Evolutionary conservation across 2,113 vertebrate species (phyloP).

Genomic region (Apistogramma diplotaenia): DNA sequence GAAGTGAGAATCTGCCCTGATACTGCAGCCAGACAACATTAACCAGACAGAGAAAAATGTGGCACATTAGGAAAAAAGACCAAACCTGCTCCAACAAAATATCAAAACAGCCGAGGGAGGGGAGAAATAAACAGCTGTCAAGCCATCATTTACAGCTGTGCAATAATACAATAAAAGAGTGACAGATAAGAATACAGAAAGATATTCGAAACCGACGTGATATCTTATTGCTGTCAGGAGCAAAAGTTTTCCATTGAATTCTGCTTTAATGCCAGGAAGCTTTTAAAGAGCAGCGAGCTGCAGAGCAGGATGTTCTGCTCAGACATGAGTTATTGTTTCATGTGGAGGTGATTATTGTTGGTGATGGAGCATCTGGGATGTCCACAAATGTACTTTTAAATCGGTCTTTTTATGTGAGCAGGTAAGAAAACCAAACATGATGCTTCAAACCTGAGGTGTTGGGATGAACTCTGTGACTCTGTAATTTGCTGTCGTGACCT

Average conservation of each 20-base stretch:
- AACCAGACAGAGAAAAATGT: not conserved
- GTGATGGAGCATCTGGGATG: not conserved
- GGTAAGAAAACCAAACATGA: not conserved
- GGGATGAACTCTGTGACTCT: too few species aligned
- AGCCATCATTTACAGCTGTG: not conserved
- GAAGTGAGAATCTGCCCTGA: not conserved
- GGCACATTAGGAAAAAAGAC: accelerated
- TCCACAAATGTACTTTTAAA: not conserved
- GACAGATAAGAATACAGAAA: not conserved
- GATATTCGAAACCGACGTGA: not conserved
- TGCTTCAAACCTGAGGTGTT: too few species aligned
- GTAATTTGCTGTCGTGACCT: too few species aligned
- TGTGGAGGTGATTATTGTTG: not conserved
- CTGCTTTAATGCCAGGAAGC: not conserved
- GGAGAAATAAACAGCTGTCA: not conserved
- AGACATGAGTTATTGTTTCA: not conserved
- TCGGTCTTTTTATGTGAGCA: not conserved
- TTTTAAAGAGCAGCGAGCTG: not conserved
- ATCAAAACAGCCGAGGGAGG: not conserved
- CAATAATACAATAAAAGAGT: not conserved
- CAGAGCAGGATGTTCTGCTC: not conserved
- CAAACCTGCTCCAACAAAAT: not conserved
- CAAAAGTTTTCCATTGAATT: not conserved
- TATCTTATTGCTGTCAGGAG: not conserved
- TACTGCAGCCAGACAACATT: not conserved